These are phyloP conservation scores for Trichoplusia ni DNA, from an alignment of 1,140 invertebrate species.

Conservation along the genomic window DNA sequence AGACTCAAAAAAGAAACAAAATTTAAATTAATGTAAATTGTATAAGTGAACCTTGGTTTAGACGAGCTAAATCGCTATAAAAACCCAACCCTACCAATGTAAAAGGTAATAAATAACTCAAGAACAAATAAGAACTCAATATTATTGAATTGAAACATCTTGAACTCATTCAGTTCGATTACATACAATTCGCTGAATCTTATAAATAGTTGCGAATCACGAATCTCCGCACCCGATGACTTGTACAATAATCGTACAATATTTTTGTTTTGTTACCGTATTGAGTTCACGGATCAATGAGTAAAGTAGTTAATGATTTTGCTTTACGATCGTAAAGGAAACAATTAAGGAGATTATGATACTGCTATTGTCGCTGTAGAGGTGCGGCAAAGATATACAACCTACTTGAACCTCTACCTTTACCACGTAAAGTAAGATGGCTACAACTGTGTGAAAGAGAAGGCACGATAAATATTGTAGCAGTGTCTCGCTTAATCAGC, in stretches of 20 bases:
- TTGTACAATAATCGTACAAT: background rate
- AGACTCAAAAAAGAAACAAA: too few species aligned
- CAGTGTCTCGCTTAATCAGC: too few species aligned
- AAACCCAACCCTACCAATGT: too few species aligned
- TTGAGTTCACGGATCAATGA: background rate
- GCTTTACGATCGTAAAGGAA: slow-evolving; percentile 16
- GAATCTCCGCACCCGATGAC: background rate
- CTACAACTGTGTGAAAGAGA: too few species aligned
- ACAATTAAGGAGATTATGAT: background rate
- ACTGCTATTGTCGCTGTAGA: slow-evolving; percentile 9
- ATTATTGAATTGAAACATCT: background rate
- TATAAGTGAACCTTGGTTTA: too few species aligned
- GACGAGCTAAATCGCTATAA: too few species aligned
- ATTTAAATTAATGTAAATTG: too few species aligned
- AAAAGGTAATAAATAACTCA: too few species aligned
- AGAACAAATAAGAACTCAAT: slow-evolving; percentile 16
- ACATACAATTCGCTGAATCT: slow-evolving; percentile 49
- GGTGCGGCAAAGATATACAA: slow-evolving; percentile 6
- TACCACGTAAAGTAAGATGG: too few species aligned
- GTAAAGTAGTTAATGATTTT: slow-evolving; percentile 20
- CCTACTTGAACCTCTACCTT: too few species aligned
- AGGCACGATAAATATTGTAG: too few species aligned
- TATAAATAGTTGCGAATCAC: slow-evolving; percentile 60
- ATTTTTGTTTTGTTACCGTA: background rate
- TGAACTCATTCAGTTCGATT: slow-evolving; percentile 32